A percentile compares a stretch with the other conserved stretches of the same genome.
Evolutionary conservation across 2,113 vertebrate genomes (phyloP).

Genomic region (Orientallactaga bullata): DNA sequence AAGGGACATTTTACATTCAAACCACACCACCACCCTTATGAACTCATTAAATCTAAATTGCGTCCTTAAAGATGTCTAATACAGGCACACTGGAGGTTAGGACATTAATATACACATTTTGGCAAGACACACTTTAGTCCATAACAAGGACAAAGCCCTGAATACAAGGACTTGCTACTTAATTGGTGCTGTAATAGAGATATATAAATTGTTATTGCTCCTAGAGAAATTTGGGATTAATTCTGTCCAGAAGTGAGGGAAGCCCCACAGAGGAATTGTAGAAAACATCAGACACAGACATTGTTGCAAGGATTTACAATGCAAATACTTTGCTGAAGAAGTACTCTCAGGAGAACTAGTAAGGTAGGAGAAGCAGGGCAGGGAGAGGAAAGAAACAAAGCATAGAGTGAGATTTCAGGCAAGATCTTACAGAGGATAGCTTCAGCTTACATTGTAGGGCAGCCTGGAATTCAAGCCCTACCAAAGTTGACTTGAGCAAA

Average conservation of each 20-base stretch:
- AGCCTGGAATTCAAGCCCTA: not conserved
- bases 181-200: not conserved
- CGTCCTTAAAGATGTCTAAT: not conserved
- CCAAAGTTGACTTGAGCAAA: not conserved
- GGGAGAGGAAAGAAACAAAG: not conserved
- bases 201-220: not conserved
- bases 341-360: not conserved
- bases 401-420: not conserved
- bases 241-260: not conserved
- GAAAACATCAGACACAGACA: not conserved
- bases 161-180: not conserved
- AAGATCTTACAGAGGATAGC: not conserved
- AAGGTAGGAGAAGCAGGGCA: not conserved
- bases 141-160: not conserved
- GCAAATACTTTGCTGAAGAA: not conserved
- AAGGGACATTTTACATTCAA: too few species aligned
- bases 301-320: not conserved
- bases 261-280: not conserved
- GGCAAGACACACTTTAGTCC: not conserved
- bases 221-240: conserved; percentile 16
- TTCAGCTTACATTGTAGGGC: not conserved
- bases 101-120: not conserved
- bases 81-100: not conserved
- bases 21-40: not conserved
- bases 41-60: not conserved